Conservation (phyloP, 2,113 vertebrate species). For the Ascaphus truei region DNA sequence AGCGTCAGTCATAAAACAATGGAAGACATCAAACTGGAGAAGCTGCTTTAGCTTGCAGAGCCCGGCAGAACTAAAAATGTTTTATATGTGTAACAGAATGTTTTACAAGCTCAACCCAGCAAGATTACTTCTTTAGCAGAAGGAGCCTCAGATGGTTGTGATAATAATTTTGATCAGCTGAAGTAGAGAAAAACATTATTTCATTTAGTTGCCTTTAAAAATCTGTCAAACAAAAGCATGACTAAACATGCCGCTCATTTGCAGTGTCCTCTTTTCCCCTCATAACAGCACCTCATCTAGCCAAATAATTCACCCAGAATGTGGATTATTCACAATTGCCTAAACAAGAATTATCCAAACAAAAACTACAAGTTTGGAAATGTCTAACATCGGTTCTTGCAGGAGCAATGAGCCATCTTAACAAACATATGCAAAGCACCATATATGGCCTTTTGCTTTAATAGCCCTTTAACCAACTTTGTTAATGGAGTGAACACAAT, state of each 20-base stretch:
- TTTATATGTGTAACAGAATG: constrained; percentile 57
- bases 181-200: constrained; percentile 55
- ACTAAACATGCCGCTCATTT: constrained; percentile 43
- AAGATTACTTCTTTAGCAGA: constrained; percentile 67
- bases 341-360: neutral
- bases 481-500: constrained; percentile 78
- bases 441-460: constrained; percentile 69
- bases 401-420: constrained; percentile 36
- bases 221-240: constrained; percentile 52
- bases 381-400: neutral
- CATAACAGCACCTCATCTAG: neutral
- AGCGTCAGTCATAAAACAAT: too few species aligned
- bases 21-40: constrained; percentile 47
- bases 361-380: neutral
- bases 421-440: constrained; percentile 52
- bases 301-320: constrained; percentile 3
- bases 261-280: neutral
- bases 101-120: constrained; percentile 65
- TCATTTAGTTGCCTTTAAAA: constrained; percentile 57
- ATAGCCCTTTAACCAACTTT: constrained; percentile 79
- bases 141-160: constrained; percentile 71
- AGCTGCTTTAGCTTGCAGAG: constrained; percentile 17
- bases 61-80: constrained; percentile 54
- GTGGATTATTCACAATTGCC: neutral
- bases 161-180: constrained; percentile 66